A percentile compares a stretch with the other conserved stretches of the same genome.
phyloP scores from a whole-genome alignment of 23 tunicate genomes.

The Phallusia fumigata region DNA sequence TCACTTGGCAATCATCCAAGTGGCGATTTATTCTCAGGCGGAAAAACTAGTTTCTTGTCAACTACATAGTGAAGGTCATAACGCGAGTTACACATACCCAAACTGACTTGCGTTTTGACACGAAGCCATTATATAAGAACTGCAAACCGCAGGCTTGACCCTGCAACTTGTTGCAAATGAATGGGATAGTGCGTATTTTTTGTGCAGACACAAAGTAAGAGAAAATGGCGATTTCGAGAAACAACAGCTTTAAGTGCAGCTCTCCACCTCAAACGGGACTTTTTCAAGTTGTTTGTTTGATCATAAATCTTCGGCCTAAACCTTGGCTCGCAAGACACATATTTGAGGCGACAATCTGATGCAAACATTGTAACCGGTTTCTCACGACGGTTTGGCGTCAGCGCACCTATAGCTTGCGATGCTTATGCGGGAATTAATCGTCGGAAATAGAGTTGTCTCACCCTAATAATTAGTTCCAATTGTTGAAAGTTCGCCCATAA shows the following conservation, averaged over 20 bases:
- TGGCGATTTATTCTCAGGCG: background rate
- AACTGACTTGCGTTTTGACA: no score
- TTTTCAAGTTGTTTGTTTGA: background rate
- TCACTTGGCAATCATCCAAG: background rate
- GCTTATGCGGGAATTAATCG: background rate
- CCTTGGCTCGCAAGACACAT: background rate
- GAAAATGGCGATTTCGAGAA: no score
- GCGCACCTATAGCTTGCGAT: background rate
- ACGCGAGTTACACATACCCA: no score
- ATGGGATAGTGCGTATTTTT: no score
- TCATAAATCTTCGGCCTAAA: background rate
- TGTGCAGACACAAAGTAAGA: no score
- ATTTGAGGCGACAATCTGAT: background rate
- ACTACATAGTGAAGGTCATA: no score
- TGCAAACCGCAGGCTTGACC: no score
- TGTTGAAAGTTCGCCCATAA: background rate
- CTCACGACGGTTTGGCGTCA: constrained; percentile 15
- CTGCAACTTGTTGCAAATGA: no score
- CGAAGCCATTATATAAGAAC: no score
- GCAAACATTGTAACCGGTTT: background rate
- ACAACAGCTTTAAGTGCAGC: no score
- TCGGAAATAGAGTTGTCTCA: constrained; percentile 4
- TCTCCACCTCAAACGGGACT: no score
- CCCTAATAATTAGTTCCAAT: background rate
- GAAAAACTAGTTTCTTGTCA: background rate